These are phyloP conservation scores for Drosophila obscura DNA, from an alignment of 1,140 invertebrate genomes.

Conservation along the genomic window DNA sequence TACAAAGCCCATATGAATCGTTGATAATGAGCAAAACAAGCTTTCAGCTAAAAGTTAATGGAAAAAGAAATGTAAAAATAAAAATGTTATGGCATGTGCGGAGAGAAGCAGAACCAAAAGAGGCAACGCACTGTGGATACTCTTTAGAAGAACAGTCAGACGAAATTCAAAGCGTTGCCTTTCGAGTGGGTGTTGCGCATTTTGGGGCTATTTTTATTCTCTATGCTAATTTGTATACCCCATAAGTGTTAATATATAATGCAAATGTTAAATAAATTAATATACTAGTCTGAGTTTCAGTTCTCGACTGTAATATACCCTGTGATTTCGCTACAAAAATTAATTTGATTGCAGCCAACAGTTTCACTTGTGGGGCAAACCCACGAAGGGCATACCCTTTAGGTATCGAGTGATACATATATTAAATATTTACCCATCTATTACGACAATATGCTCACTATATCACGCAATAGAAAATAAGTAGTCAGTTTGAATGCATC, in stretches of 20 bases:
- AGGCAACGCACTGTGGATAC: constrained; percentile 31
- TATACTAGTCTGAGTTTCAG: background rate
- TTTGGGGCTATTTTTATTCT: constrained; percentile 31
- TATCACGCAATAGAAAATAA: constrained; percentile 6
- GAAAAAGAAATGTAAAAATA: constrained; percentile 19
- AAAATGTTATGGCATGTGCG: constrained; percentile 20
- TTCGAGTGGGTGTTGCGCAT: background rate
- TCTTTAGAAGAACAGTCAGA: background rate
- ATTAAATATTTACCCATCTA: constrained; percentile 28
- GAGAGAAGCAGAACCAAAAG: background rate
- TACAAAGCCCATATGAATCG: constrained; percentile 47
- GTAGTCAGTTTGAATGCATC: constrained; percentile 23
- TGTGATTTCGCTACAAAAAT: no score
- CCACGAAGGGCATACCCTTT: background rate
- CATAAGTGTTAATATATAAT: constrained; percentile 2
- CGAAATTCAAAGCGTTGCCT: background rate
- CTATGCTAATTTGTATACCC: constrained; percentile 22
- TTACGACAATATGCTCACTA: constrained; percentile 7
- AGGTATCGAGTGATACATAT: background rate
- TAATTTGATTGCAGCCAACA: background rate
- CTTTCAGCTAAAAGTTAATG: constrained; percentile 26
- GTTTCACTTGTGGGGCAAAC: background rate
- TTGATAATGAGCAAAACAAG: constrained; percentile 58
- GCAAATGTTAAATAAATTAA: background rate
- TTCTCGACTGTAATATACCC: background rate